Evolutionary conservation across 2,888 invertebrate genomes (phyloP), one percentile per base, ranked within the genome.

Genomic region (Aleiodes alternator): DNA sequence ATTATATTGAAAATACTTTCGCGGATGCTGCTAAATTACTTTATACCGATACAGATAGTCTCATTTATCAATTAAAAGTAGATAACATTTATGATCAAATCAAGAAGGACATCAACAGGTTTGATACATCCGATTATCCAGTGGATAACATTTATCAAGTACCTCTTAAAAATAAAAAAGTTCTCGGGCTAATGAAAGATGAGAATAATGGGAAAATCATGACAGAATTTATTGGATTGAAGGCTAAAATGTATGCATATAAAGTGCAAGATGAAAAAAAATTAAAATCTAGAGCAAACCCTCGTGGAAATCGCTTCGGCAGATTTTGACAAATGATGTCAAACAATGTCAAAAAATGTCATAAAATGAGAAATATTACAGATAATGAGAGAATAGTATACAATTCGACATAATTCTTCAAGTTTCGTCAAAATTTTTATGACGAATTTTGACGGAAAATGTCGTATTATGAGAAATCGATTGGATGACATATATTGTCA

Each of bases 71-170:
- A 11, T 69, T 77, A 11, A 64, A 1, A 11, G 50, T 48, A n/a
- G 23, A 9, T 6, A 43, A 76, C 14, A 55, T 74, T 9, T 74
- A 74, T 29, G 72, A 76, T 34, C 8, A 31, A 11, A 78, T 78
- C 29, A 80, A 8, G 76, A 0, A 55, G 16, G 75, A 86, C 77
- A 57, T 84, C 9, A 11, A 77, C 38, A 78, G 76, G 64, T 88
- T 87, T 79, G 87, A 88, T 23, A 23, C 23, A 23, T 23, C 23
- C 1, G 23, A 23, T 23, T 23, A 23, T 23, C 23, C 23, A 23
- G 73, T 6, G 2, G 66, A 79, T 48, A 80, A 82, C 76, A 3
- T 23, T 0, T 79, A 76, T 51, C 38, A 56, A 23, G 72, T 79
- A 12, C 76, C 77, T 5, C 34, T 50, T 29, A 55, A 12, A 0